Percentiles rank a stretch among this genome's conserved stretches.
Evolutionary conservation across 2,797 vertebrate genomes (phyloP).

Genomic region (Catamblyrhynchus diadema): DNA sequence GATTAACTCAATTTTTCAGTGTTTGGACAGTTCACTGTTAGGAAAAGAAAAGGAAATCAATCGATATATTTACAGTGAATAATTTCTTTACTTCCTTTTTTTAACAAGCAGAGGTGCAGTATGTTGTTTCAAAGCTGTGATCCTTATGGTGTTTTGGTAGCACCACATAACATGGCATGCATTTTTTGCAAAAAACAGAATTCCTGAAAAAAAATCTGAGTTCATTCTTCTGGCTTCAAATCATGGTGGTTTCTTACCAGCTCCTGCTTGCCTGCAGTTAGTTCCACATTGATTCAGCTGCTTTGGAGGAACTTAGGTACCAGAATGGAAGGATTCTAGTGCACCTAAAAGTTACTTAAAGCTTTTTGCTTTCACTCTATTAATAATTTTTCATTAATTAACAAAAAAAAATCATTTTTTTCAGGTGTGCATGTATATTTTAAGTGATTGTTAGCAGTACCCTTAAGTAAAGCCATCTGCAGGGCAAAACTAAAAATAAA

Average conservation of each 20-base stretch:
- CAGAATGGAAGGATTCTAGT: not conserved
- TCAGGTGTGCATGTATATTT: not conserved
- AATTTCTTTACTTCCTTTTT: not conserved
- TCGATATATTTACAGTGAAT: not conserved
- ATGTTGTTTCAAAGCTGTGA: not conserved
- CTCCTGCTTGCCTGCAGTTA: not conserved
- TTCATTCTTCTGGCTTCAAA: constrained; percentile 23
- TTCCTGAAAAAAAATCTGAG: not conserved
- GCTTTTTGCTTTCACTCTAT: not conserved
- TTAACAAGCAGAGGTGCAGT: not conserved
- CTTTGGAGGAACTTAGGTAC: not conserved
- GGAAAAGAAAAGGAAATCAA: not conserved
- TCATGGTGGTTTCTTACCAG: not conserved
- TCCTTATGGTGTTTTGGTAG: not conserved
- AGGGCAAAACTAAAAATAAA: not conserved
- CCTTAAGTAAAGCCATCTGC: not conserved
- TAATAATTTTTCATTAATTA: constrained; percentile 16
- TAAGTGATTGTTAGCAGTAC: not conserved
- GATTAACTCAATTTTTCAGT: not conserved
- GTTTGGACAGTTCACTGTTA: not conserved
- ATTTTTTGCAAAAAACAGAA: not conserved
- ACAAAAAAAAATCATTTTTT: not conserved
- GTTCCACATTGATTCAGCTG: constrained; percentile 20
- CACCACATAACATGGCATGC: not conserved
- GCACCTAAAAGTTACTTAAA: not conserved